phyloP scores from a whole-genome alignment of 2,888 invertebrate species.

The Volucella inanis region DNA sequence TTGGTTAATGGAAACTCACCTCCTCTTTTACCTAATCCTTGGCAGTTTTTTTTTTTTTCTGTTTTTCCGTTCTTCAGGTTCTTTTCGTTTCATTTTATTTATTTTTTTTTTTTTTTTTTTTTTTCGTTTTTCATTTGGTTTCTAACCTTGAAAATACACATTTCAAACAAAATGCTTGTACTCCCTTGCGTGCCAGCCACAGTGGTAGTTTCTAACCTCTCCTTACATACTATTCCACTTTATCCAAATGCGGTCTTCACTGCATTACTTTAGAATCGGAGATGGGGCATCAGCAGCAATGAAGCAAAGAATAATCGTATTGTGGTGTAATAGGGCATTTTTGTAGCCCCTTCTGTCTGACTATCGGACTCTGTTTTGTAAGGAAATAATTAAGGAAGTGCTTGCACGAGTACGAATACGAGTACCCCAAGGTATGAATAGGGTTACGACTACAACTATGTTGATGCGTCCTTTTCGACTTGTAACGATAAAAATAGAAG shows the following conservation, averaged over 20 bases:
- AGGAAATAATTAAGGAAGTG: too few relatives aligned
- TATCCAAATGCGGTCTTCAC: constrained; percentile 22
- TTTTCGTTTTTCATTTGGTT: background rate
- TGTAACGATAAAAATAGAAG: too few relatives aligned
- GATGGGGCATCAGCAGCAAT: background rate
- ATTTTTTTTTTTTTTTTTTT: too few relatives aligned
- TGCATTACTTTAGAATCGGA: background rate
- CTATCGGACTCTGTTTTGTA: too few relatives aligned
- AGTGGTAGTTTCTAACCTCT: constrained; percentile 12
- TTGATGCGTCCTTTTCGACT: too few relatives aligned
- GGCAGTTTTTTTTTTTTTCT: background rate
- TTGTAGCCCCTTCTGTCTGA: background rate
- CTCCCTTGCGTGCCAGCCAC: constrained; percentile 27
- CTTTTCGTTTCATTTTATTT: background rate
- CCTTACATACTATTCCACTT: constrained; percentile 13
- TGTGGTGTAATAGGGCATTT: constrained; percentile 14
- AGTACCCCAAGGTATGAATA: too few relatives aligned
- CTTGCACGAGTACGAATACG: too few relatives aligned
- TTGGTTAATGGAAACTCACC: constrained; percentile 20
- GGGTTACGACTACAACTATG: too few relatives aligned
- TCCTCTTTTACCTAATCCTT: constrained; percentile 12
- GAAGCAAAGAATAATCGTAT: background rate
- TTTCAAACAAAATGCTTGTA: background rate
- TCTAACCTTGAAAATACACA: constrained; percentile 25
- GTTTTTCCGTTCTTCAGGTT: too few relatives aligned